Base-by-base conservation (phyloP, 2,888 invertebrate genomes). In the Melanophora roralis region DNA sequence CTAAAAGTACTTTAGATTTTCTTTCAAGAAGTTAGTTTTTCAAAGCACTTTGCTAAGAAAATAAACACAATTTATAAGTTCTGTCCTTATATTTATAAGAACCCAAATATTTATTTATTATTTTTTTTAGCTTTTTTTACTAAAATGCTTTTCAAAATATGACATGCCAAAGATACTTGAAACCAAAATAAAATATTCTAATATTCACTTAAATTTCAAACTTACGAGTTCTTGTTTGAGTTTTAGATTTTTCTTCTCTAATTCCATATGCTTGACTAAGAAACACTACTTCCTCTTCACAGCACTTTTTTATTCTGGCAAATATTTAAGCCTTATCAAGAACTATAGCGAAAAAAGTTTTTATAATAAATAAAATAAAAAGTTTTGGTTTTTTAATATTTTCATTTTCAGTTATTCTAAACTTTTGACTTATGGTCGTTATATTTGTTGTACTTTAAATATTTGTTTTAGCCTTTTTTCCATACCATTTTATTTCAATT, bases 401-500 rank as follows among this genome's bases (percentile, higher is more conserved):
- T 23, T 49, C 45, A 38, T 57, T 51, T 21, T 34, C 49, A 69
- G 49, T 64, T 69, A 43, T 76, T 64, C 34, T 69, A 59, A 77
- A 65, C 76, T 77, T 77, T 77, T 65, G 64, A 77, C 57, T 71
- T 23, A 32, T 27, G 36, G 19, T 34, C 45, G 57, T 38, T 40
- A 49, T 43, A 64, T 34, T 62, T 65, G 40, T 65, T 57, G 65
- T 65, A 53, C 43, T 12, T 43, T 49, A 14, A 62, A 68, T 57
- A 69, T 32, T 69, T 65, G 60, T n/a, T 27, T 27, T 45, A 12
- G 40, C 1, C n/a, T 40, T 27, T 60, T 55, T 62, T 19, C 27
- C 47, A 38, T 55, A 55, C 32, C n/a, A n/a, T n/a, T 69, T 62
- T 9, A 49, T 64, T 68, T 68, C 36, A 53, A 67, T 59, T 57